Evolutionary conservation across 2,888 invertebrate species (phyloP).

Genomic region (Chironomus riparius): DNA sequence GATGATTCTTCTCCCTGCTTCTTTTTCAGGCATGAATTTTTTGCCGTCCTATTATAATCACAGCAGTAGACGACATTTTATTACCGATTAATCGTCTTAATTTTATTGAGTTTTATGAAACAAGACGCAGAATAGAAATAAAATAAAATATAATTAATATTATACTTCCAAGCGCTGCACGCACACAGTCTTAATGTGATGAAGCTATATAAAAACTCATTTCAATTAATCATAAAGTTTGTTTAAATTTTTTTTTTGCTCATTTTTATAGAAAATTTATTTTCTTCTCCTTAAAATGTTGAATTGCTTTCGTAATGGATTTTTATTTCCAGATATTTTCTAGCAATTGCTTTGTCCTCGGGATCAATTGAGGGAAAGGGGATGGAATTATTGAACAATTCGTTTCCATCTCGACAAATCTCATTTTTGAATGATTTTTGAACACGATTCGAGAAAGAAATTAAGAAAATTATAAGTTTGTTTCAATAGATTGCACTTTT

Average conservation of each 20-base stretch:
- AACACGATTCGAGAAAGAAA: too few relatives aligned
- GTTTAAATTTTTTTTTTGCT: not conserved
- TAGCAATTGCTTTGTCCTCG: too few relatives aligned
- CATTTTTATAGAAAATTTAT: not conserved
- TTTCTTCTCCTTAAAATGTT: not conserved
- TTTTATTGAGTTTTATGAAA: conserved; percentile 15
- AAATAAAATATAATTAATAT: conserved; percentile 23
- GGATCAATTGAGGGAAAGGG: not conserved
- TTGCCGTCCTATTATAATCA: not conserved
- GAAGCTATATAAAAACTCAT: conserved; percentile 9
- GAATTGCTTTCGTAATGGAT: not conserved
- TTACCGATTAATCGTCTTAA: not conserved
- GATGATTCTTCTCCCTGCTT: not conserved
- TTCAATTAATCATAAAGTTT: conserved; percentile 25
- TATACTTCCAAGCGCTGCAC: not conserved
- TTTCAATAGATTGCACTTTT: too few relatives aligned
- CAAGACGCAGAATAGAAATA: not conserved
- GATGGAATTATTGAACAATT: not conserved
- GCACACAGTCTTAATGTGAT: not conserved
- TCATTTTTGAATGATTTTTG: too few relatives aligned
- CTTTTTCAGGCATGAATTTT: not conserved
- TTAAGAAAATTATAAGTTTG: too few relatives aligned
- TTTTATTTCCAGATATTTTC: too few relatives aligned
- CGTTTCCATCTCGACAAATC: not conserved
- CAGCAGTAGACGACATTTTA: conserved; percentile 12